These are phyloP conservation scores for Knipowitschia caucasica DNA, from an alignment of 2,797 vertebrate genomes.

Conservation along the genomic window DNA sequence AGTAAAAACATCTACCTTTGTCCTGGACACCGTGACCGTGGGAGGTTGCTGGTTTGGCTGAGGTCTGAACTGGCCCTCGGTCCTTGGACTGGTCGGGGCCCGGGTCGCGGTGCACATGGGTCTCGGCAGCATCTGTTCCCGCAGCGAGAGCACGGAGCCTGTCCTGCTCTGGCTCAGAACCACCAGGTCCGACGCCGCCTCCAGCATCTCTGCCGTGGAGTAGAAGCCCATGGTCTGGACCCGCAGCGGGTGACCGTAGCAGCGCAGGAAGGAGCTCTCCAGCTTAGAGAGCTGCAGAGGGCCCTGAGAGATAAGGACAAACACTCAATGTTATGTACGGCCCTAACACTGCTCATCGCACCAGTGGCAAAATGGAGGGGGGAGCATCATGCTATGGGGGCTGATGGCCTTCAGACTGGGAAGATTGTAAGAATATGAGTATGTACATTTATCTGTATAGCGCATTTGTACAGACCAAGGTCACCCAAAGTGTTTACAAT, in stretches of 20 bases:
- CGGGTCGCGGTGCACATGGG: accelerated
- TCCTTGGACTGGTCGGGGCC: background rate
- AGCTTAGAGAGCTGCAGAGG: constrained; percentile 80
- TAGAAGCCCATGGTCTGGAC: constrained; percentile 81
- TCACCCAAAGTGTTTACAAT: too few species aligned
- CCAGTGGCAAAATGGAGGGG: too few species aligned
- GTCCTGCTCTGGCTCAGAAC: constrained; percentile 72
- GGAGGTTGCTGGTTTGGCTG: background rate
- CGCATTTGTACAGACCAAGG: too few species aligned
- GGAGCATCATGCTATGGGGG: too few species aligned
- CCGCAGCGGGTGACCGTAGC: constrained; percentile 77
- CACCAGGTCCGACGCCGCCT: constrained; percentile 74
- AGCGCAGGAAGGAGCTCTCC: constrained; percentile 70
- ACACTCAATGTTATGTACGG: too few species aligned
- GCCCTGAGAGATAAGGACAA: constrained; percentile 53
- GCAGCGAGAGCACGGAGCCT: constrained; percentile 81
- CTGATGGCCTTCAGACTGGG: too few species aligned
- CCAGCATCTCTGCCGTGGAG: constrained; percentile 81
- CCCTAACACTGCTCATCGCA: too few species aligned
- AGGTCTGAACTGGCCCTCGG: constrained; percentile 2
- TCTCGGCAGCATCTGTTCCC: constrained; percentile 33
- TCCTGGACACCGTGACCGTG: background rate
- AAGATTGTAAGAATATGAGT: too few species aligned
- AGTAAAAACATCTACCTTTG: too few species aligned
- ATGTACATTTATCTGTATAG: too few species aligned